A percentile compares a stretch with the other conserved stretches of the same genome.
These are phyloP conservation scores for Sorex maritimensis DNA, from an alignment of 2,797 vertebrate genomes.

Conservation along the genomic window DNA sequence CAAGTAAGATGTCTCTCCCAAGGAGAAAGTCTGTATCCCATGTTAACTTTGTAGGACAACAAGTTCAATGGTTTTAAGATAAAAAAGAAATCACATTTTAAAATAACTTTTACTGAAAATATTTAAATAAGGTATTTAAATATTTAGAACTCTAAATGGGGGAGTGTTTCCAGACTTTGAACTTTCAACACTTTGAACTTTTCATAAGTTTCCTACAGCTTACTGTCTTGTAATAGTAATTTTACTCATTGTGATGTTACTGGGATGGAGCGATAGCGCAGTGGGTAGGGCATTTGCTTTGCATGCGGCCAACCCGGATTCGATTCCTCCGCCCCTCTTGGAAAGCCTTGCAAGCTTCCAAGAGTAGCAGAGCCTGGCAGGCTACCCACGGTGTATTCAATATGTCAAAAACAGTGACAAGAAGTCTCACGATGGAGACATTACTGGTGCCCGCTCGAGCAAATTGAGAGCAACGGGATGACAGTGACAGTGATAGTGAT, in stretches of 20 bases:
- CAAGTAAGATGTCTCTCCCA: conserved; percentile 68
- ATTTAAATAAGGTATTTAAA: conserved; percentile 33
- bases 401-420: too few species aligned
- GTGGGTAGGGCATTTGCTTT: too few species aligned
- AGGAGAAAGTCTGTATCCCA: conserved; percentile 67
- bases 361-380: too few species aligned
- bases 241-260: background rate
- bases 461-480: too few species aligned
- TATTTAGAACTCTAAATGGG: background rate
- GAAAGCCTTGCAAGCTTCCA: too few species aligned
- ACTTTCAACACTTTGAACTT: background rate
- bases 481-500: too few species aligned
- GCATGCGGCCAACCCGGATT: too few species aligned
- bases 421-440: too few species aligned
- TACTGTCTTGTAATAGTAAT: conserved; percentile 1
- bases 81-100: conserved; percentile 21
- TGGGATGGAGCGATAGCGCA: too few species aligned
- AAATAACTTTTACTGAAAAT: conserved; percentile 7
- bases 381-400: too few species aligned
- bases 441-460: too few species aligned
- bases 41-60: conserved; percentile 60
- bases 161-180: background rate
- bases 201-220: background rate
- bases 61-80: background rate
- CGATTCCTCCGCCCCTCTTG: too few species aligned